Evolutionary conservation across 2,797 vertebrate species (phyloP), one percentile per base, ranked within the genome.

Genomic region (Gallirallus australis): DNA sequence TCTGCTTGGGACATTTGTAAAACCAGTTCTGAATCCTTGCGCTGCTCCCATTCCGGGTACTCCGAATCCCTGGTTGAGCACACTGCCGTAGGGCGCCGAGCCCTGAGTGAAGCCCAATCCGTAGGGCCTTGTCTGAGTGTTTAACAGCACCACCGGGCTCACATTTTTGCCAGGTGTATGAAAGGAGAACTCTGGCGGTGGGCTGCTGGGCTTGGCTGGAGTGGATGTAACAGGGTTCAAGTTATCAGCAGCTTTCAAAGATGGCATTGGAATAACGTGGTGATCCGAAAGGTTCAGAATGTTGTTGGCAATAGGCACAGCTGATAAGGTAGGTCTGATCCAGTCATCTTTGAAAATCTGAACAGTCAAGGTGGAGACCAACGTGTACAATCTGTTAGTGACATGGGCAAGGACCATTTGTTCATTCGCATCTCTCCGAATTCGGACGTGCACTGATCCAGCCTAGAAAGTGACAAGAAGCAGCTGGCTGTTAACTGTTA

Each of bases 321-420:
- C 98, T 40, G 98, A 96, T 90, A 99, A 98, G 4, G 98, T 97
- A 31, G 99, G 99, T 24, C 99, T 98, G 60, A 98, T 98, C 99
- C 99, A 99, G 94, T 99, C 99, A 82, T 99, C 99, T 95, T 99
- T 99, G 89, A 99, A 99, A 98, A 99, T 99, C 94, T 99, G 99
- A 84, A 99, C 98, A 5, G 99, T 99, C 96, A 99, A 98, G 14
- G 98, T 98, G 82, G 99, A 99, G 66, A 99, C 99, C 17, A 99
- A 97, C 0, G 99, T 98, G 95, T 98, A 98, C 15, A 99, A 98
- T 4, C 99, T 99, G 96, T 99, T 99, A 94, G 99, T 99, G 96
- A 99, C 99, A 53, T 99, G 99, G 70, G 99, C 99, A 97, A 99
- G 98, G 24, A 99, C 99, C 98, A 99, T 98, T 97, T 99, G 99